Conservation (phyloP, 2,888 invertebrate genomes). For the Ormyrus rosae region DNA sequence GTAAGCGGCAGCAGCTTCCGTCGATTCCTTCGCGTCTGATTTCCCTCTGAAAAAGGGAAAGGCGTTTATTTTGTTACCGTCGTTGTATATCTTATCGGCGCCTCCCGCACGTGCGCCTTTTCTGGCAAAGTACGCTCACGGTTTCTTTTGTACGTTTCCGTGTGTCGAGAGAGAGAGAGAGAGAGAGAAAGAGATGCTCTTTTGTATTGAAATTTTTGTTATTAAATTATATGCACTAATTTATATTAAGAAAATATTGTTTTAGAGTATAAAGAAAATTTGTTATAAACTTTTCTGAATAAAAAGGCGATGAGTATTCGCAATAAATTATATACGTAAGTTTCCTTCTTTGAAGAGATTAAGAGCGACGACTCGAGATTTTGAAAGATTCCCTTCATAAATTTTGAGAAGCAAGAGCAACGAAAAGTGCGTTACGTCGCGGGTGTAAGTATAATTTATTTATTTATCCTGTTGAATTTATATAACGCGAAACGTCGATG, state of each 20-base stretch:
- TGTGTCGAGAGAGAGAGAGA: too few relatives aligned
- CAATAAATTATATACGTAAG: background rate
- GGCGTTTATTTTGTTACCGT: constrained; percentile 19
- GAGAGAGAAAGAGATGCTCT: background rate
- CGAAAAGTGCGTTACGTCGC: too few relatives aligned
- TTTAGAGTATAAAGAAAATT: background rate
- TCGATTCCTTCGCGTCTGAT: too few relatives aligned
- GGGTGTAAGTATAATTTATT: background rate
- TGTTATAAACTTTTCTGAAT: constrained; percentile 1
- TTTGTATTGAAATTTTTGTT: background rate
- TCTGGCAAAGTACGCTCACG: too few relatives aligned
- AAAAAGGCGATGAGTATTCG: constrained; percentile 3
- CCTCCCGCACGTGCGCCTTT: constrained; percentile 1
- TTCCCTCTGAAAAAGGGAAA: too few relatives aligned
- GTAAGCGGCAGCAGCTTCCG: background rate
- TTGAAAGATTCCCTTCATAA: too few relatives aligned
- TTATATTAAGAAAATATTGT: background rate
- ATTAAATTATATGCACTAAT: constrained; percentile 5
- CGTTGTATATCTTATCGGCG: constrained; percentile 16
- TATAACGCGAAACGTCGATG: background rate
- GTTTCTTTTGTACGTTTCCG: too few relatives aligned
- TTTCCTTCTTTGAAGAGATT: too few relatives aligned
- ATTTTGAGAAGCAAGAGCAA: too few relatives aligned
- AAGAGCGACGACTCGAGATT: too few relatives aligned
- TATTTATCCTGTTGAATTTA: background rate